A percentile compares a stretch with the other conserved stretches of the same genome.
These are phyloP conservation scores for Oxygymnocypris stewartii DNA, from an alignment of 2,113 vertebrate species.

Conservation along the genomic window DNA sequence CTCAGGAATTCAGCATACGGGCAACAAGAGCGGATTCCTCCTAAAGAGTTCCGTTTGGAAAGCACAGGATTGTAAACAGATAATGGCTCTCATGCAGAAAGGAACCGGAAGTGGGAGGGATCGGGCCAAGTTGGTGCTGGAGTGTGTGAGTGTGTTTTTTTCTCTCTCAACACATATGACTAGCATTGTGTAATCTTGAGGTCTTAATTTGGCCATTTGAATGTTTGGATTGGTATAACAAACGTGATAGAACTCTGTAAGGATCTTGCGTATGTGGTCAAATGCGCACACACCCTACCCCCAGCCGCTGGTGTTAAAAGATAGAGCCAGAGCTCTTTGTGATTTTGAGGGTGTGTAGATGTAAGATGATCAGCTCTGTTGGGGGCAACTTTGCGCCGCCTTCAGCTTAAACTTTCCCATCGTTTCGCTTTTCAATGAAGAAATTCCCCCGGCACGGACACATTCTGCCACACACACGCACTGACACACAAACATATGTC, in stretches of 20 bases:
- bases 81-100: constrained; percentile 67
- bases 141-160: constrained; percentile 12
- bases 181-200: constrained; percentile 31
- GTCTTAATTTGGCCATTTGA: constrained; percentile 20
- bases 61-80: constrained; percentile 70
- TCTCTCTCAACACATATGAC: constrained; percentile 27
- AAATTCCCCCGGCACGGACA: constrained; percentile 53
- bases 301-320: not conserved
- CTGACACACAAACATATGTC: constrained; percentile 56
- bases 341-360: constrained; percentile 26
- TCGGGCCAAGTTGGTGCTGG: constrained; percentile 55
- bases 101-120: constrained; percentile 64
- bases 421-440: constrained; percentile 57
- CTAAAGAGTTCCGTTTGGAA: constrained; percentile 65
- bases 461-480: constrained; percentile 22
- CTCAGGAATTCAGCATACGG: constrained; percentile 54
- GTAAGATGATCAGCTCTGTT: constrained; percentile 51
- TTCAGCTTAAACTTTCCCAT: constrained; percentile 54
- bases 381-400: constrained; percentile 48
- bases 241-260: not conserved
- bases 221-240: constrained; percentile 18
- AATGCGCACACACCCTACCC: not conserved
- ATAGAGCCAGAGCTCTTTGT: constrained; percentile 22
- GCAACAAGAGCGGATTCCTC: constrained; percentile 61
- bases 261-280: not conserved